Evolutionary conservation across 92 coral and sea anemone species (phyloP), one percentile per base, ranked within the genome.

Genomic region (Virgularia gustaviana): DNA sequence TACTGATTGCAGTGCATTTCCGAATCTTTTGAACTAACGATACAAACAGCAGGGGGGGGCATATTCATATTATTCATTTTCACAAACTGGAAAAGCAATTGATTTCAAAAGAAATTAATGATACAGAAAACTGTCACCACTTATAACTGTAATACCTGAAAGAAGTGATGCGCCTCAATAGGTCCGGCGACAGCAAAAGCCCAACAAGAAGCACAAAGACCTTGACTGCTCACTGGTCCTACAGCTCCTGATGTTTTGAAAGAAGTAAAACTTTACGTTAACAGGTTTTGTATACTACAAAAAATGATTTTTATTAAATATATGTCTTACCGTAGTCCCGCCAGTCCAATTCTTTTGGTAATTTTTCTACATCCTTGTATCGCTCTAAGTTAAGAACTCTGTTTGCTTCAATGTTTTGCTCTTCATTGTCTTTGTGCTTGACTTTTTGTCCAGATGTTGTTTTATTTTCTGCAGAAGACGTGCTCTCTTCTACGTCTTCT

Each of bases 181-280:
- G 97, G 86, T 63, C 96, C 97, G 52, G 90, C 85, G 1, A 95
- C 87, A 19, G 97, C 87, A 52, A 91, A 91, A 22, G 97, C 85
- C 97, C 97, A 91, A 45, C 97, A 91, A 4, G 97, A 89, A 5
- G 92, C 97, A 47, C 96, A 91, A 27, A 86, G 81, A 0, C 97
- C 97, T 68, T 91, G 97, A 77, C 96, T 90, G 31, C 87, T 86
- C 36, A 90, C 85, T 2, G 83, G 86, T 0, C 89, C 78, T 22
- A 91, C 97, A 2, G 88, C 97, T 1, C 91, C 91, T 80, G 41
- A 4, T n/a, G n/a, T n/a, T n/a, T n/a, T n/a, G n/a, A n/a, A n/a
- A n/a, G n/a, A n/a, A n/a, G 9, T 38, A 16, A 70, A 13, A 6
- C 3, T 6, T 2, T 22, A 10, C 32, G 32, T 15, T 24, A 11